Percentiles rank a stretch among this genome's conserved stretches.
phyloP scores from a whole-genome alignment of 2,888 invertebrate species.

The Agriopis leucophaearia region DNA sequence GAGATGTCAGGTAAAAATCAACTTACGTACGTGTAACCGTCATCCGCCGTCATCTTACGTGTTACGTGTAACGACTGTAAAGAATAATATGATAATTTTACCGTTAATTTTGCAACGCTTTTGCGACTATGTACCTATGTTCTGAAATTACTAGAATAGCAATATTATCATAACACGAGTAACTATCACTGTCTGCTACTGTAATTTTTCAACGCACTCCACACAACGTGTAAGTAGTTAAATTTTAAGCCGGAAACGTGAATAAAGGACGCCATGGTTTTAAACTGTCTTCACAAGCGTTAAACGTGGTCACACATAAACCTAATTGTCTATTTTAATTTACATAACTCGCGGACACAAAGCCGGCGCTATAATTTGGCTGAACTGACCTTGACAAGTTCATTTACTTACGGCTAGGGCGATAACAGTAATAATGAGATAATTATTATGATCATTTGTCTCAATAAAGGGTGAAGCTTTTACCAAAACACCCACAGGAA shows the following conservation, averaged over 20 bases:
- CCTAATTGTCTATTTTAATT: slow-evolving; percentile 67
- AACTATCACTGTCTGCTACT: not conserved
- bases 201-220: slow-evolving; percentile 16
- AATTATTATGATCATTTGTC: slow-evolving; percentile 50
- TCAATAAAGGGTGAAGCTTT: slow-evolving; percentile 46
- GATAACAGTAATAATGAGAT: slow-evolving; percentile 54
- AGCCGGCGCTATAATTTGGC: slow-evolving; percentile 57
- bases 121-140: too few relatives aligned
- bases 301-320: slow-evolving; percentile 54
- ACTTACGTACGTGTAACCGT: not conserved
- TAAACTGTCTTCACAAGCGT: slow-evolving; percentile 35
- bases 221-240: slow-evolving; percentile 38
- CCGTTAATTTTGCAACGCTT: too few relatives aligned
- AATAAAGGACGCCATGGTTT: slow-evolving; percentile 20
- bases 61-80: not conserved
- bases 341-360: slow-evolving; percentile 59
- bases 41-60: too few relatives aligned
- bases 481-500: slow-evolving; percentile 36
- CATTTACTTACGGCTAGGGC: slow-evolving; percentile 56
- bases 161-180: too few relatives aligned
- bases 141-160: too few relatives aligned
- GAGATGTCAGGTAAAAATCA: slow-evolving; percentile 52
- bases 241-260: slow-evolving; percentile 29
- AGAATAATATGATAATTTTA: too few relatives aligned
- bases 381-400: slow-evolving; percentile 67